phyloP scores from a whole-genome alignment of 2,888 invertebrate species.

The Drosophila birchii region DNA sequence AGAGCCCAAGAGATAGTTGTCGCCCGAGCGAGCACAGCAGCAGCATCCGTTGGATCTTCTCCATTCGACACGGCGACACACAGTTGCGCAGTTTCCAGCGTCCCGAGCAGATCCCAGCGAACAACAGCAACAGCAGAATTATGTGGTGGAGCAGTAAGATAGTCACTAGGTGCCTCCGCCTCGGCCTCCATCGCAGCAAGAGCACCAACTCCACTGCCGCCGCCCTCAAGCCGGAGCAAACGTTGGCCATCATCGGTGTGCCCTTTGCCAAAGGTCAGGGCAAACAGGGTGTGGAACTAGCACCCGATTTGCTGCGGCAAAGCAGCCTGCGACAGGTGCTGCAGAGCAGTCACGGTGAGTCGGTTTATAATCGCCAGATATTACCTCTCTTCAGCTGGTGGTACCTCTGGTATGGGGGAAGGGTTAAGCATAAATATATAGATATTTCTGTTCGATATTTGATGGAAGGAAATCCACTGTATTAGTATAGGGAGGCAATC shows the following conservation, averaged over 20 bases:
- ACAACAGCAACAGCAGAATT: constrained; percentile 9
- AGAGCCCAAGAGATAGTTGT: constrained; percentile 39
- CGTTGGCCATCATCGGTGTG: constrained; percentile 90
- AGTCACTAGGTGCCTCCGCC: constrained; percentile 32
- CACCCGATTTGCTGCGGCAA: constrained; percentile 88
- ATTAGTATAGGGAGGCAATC: too few species aligned
- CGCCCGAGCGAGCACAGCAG: constrained; percentile 3
- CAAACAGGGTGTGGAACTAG: constrained; percentile 89
- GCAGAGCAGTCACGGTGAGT: constrained; percentile 87
- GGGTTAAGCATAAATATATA: too few species aligned
- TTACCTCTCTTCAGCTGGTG: too few species aligned
- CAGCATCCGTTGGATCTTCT: constrained; percentile 10
- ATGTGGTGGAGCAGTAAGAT: constrained; percentile 62
- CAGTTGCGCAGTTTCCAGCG: constrained; percentile 31
- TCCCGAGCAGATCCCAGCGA: constrained; percentile 20
- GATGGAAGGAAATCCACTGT: too few species aligned
- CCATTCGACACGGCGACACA: constrained; percentile 1
- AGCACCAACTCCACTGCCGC: not conserved
- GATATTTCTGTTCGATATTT: too few species aligned
- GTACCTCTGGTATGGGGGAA: too few species aligned
- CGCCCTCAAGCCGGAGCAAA: constrained; percentile 47
- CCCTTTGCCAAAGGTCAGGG: constrained; percentile 91
- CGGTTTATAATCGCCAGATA: not conserved
- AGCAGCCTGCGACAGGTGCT: constrained; percentile 88
- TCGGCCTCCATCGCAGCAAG: constrained; percentile 22